Evolutionary conservation across 92 coral and sea anemone species (phyloP).

Genomic region (Palythoa caribaeorum): DNA sequence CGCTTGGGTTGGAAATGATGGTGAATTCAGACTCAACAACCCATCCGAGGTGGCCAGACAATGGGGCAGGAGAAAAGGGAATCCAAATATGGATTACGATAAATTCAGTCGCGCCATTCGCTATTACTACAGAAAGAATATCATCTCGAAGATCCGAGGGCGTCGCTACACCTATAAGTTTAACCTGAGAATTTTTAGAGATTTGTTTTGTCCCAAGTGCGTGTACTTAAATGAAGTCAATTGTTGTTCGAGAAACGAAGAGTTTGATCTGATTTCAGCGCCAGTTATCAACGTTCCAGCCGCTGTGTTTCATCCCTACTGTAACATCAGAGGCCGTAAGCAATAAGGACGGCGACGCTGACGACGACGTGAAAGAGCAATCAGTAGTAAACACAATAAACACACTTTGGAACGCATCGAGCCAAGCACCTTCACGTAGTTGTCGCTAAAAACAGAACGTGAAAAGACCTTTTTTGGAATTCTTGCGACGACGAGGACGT

Average conservation of each 20-base stretch:
- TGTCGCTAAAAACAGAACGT: too few relatives aligned
- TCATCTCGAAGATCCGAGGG: conserved; percentile 12
- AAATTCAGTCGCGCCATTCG: conserved; percentile 26
- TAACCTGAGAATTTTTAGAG: background rate
- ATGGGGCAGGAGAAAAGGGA: conserved; percentile 18
- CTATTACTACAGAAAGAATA: conserved; percentile 21
- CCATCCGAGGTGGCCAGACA: conserved; percentile 18
- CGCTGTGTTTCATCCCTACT: background rate
- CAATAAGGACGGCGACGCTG: too few relatives aligned
- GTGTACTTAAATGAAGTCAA: background rate
- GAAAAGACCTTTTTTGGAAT: too few relatives aligned
- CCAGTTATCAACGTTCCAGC: background rate
- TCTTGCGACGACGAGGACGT: too few relatives aligned
- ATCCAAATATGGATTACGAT: conserved; percentile 16
- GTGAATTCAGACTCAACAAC: conserved; percentile 1
- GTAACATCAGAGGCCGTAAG: too few relatives aligned
- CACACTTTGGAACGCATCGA: too few relatives aligned
- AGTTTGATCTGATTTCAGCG: background rate
- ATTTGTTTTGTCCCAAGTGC: background rate
- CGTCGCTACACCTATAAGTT: conserved; percentile 23
- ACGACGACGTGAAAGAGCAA: too few relatives aligned
- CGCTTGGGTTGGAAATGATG: conserved; percentile 25
- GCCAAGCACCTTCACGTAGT: too few relatives aligned
- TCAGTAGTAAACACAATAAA: too few relatives aligned
- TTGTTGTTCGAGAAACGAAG: background rate